phyloP scores from a whole-genome alignment of 2,888 invertebrate genomes.

The Pachycephus smyrnensis region DNA sequence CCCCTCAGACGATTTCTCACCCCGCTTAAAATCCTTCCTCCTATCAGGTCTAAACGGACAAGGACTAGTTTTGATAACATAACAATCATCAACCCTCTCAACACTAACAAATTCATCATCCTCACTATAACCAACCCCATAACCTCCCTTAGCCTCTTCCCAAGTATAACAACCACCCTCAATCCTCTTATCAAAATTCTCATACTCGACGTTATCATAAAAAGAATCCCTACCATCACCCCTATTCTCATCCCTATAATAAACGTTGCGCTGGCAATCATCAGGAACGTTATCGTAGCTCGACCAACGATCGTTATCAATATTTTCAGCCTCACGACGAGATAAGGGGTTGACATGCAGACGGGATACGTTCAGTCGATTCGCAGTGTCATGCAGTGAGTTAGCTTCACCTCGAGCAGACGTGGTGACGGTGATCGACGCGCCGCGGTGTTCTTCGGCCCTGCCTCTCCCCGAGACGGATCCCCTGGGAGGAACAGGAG shows the following conservation, averaged over 20 bases:
- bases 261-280: background rate
- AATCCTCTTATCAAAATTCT: background rate
- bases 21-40: conserved; percentile 36
- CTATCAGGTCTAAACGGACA: conserved; percentile 56
- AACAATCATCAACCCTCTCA: conserved; percentile 48
- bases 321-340: background rate
- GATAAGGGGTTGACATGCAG: conserved; percentile 9
- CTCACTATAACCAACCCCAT: conserved; percentile 23
- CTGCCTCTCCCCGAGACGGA: conserved; percentile 33
- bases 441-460: conserved; percentile 47
- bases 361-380: conserved; percentile 21
- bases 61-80: conserved; percentile 57
- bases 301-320: background rate
- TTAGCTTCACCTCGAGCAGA: conserved; percentile 59
- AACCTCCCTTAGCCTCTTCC: background rate
- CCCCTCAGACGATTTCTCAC: background rate
- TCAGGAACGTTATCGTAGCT: background rate
- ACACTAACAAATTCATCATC: conserved; percentile 62
- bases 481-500: conserved; percentile 82
- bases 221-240: background rate
- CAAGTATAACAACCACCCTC: background rate
- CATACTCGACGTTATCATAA: background rate
- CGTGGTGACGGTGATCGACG: conserved; percentile 37
- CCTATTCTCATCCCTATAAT: background rate
- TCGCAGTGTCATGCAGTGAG: conserved; percentile 37